These are phyloP conservation scores for Peromyscus eremicus DNA, from an alignment of 2,797 vertebrate genomes.

Conservation along the genomic window DNA sequence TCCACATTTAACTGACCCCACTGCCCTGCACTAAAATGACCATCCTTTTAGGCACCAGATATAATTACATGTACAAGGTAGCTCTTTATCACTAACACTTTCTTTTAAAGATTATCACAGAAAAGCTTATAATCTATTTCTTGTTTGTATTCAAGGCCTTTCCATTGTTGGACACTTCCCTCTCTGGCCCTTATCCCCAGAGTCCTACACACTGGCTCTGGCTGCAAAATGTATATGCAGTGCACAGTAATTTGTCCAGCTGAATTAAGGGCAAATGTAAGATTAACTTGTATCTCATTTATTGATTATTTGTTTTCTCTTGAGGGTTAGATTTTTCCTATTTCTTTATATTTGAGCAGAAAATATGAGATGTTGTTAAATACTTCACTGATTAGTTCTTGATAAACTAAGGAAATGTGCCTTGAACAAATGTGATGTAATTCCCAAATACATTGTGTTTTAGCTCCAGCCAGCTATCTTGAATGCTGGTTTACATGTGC, in stretches of 20 bases:
- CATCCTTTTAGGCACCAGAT: background rate
- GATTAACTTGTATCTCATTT: constrained; percentile 43
- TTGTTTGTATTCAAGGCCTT: constrained; percentile 23
- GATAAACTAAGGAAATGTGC: background rate
- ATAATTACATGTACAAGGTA: background rate
- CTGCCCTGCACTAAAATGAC: background rate
- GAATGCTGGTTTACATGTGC: background rate
- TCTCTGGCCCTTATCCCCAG: background rate
- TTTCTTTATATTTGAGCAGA: constrained; percentile 57
- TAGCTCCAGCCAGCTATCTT: background rate
- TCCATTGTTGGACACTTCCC: background rate
- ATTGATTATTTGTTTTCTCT: constrained; percentile 22
- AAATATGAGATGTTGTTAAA: background rate
- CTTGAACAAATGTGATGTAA: constrained; percentile 2
- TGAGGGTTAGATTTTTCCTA: background rate
- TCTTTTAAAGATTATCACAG: background rate
- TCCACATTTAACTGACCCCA: constrained; percentile 1
- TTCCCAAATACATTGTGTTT: constrained; percentile 29
- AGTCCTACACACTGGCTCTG: background rate
- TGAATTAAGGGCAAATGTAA: background rate
- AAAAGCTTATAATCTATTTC: background rate
- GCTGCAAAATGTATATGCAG: background rate
- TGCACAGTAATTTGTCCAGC: background rate
- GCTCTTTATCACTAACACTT: background rate
- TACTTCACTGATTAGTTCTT: background rate